phyloP scores from a whole-genome alignment of 37 sponge, comb jelly and placozoan species.

The Eunapius fragilis region DNA sequence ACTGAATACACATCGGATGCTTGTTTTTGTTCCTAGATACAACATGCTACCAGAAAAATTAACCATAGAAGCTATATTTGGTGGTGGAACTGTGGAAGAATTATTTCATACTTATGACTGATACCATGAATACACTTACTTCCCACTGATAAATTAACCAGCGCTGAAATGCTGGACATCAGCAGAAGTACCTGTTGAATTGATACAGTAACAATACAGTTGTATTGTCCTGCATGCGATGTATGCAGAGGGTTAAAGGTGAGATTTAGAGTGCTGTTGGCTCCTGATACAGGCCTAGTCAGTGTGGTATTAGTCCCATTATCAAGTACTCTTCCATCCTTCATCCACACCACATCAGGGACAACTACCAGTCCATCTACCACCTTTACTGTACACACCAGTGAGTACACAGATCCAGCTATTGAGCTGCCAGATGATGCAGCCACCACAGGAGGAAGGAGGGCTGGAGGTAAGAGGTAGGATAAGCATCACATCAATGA shows the following conservation, averaged over 20 bases:
- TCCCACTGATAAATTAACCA: background rate
- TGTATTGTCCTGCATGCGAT: slow-evolving; percentile 47
- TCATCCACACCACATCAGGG: slow-evolving; percentile 33
- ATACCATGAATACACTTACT: slow-evolving; percentile 11
- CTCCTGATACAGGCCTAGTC: background rate
- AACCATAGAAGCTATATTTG: background rate
- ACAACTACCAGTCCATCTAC: background rate
- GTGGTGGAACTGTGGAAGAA: background rate
- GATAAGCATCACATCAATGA: background rate
- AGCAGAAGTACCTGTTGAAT: background rate
- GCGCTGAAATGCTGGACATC: background rate
- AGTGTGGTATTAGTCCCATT: background rate
- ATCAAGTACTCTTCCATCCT: background rate
- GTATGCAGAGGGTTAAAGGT: slow-evolving; percentile 25
- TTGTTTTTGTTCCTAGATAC: background rate
- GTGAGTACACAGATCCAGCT: slow-evolving; percentile 39
- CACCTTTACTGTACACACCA: slow-evolving; percentile 19
- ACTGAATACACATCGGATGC: background rate
- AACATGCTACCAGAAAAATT: background rate
- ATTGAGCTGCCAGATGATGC: background rate
- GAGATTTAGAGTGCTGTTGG: background rate
- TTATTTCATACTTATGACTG: background rate
- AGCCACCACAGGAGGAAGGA: background rate
- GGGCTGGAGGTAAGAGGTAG: background rate
- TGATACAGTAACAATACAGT: slow-evolving; percentile 16